These are phyloP conservation scores for Manis javanica DNA, from an alignment of 2,797 vertebrate genomes.

Conservation along the genomic window DNA sequence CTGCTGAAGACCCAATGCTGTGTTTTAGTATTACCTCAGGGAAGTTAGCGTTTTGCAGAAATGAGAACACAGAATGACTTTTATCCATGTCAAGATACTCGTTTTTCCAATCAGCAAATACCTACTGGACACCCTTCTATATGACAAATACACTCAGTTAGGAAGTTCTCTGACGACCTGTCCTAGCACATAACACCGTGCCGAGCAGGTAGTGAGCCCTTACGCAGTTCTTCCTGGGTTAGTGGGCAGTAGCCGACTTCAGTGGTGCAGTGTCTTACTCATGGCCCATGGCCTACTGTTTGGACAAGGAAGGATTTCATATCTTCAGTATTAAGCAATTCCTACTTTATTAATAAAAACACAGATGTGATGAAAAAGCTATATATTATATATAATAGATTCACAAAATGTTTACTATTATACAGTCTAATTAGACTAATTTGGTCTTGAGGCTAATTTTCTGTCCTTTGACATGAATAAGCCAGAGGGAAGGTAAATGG, in stretches of 20 bases:
- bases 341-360: not conserved
- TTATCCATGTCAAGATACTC: not conserved
- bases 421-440: not conserved
- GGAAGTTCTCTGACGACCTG: not conserved
- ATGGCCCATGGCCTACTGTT: not conserved
- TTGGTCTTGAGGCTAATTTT: conserved; percentile 9
- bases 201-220: not conserved
- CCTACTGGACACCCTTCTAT: not conserved
- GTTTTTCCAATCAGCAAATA: conserved; percentile 42
- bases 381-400: not conserved
- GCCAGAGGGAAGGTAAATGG: not conserved
- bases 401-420: conserved; percentile 45
- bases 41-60: conserved; percentile 19
- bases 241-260: not conserved
- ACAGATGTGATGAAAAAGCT: not conserved
- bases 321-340: conserved; percentile 30
- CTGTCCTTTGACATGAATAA: conserved; percentile 13
- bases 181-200: conserved; percentile 1
- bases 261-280: not conserved
- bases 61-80: conserved; percentile 20
- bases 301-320: conserved; percentile 22
- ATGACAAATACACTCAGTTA: not conserved
- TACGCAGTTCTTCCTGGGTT: conserved; percentile 31
- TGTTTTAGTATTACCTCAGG: not conserved
- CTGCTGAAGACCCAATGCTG: not conserved